Conservation (phyloP, 2,888 invertebrate species). For the Chalcosyrphus nemorum region DNA sequence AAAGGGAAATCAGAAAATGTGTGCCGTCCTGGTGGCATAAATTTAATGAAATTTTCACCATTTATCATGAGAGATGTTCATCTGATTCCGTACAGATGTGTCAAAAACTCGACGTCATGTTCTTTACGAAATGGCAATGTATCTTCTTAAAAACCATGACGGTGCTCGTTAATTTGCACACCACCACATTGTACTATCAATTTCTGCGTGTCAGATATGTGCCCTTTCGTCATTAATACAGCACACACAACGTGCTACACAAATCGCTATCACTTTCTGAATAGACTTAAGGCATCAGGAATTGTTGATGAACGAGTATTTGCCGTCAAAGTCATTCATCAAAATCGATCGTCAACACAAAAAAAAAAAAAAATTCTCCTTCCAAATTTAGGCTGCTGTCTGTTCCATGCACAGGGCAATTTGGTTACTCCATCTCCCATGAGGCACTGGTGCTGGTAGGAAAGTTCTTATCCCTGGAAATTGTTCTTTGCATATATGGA, state of each 20-base stretch:
- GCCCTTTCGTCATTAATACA: neutral
- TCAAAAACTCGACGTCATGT: neutral
- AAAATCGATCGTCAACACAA: conserved; percentile 18
- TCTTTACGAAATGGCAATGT: neutral
- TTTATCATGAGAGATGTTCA: conserved; percentile 25
- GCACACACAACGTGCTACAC: neutral
- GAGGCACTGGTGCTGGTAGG: too few species aligned
- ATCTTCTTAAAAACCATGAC: neutral
- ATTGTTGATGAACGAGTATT: neutral
- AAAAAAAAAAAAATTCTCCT: too few species aligned
- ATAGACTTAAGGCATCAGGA: neutral
- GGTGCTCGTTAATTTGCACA: conserved; percentile 6
- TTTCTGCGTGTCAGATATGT: neutral
- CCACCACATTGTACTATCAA: neutral
- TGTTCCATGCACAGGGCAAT: neutral
- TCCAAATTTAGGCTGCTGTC: neutral
- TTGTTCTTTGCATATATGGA: neutral
- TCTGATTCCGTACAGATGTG: conserved; percentile 8
- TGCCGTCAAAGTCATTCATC: conserved; percentile 5
- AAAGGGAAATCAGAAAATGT: conserved; percentile 9
- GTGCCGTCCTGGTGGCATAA: neutral
- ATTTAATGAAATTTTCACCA: conserved; percentile 24
- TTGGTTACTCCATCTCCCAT: neutral
- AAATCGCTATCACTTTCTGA: neutral
- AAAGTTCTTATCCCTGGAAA: neutral